phyloP scores from a whole-genome alignment of 2,888 invertebrate genomes.

The Drosophila infuscata region DNA sequence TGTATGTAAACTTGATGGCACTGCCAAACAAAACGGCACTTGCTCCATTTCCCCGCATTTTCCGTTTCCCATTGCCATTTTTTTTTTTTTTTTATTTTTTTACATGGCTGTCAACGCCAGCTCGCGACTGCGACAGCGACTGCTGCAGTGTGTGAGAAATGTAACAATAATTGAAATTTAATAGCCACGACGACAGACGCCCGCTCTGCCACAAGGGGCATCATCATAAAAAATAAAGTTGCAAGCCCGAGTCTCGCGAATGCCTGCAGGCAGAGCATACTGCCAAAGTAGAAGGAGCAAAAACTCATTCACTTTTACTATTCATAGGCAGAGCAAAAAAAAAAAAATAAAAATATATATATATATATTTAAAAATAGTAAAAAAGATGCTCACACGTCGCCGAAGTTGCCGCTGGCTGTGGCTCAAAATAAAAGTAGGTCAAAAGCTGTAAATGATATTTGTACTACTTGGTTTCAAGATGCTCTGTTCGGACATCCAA shows the following conservation, averaged over 20 bases:
- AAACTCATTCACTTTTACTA: constrained; percentile 76
- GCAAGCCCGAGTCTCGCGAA: constrained; percentile 39
- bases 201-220: constrained; percentile 48
- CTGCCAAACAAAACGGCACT: constrained; percentile 43
- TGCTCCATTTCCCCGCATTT: constrained; percentile 65
- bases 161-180: constrained; percentile 81
- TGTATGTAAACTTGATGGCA: constrained; percentile 41
- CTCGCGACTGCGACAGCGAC: constrained; percentile 26
- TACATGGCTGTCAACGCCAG: constrained; percentile 41
- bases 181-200: constrained; percentile 73
- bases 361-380: background rate
- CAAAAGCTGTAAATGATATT: constrained; percentile 80
- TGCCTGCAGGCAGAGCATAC: constrained; percentile 28
- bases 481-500: constrained; percentile 42
- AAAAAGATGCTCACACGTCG: constrained; percentile 61
- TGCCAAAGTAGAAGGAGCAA: constrained; percentile 9
- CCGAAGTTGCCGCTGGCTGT: constrained; percentile 60
- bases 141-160: constrained; percentile 70
- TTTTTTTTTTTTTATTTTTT: constrained; percentile 20
- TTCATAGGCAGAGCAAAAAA: constrained; percentile 63
- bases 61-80: constrained; percentile 52
- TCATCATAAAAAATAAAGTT: constrained; percentile 46
- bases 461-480: constrained; percentile 79
- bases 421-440: constrained; percentile 74
- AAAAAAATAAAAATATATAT: constrained; percentile 26